Base-by-base conservation (phyloP, 1,140 invertebrate species). In the Neuroterus valhalla region DNA sequence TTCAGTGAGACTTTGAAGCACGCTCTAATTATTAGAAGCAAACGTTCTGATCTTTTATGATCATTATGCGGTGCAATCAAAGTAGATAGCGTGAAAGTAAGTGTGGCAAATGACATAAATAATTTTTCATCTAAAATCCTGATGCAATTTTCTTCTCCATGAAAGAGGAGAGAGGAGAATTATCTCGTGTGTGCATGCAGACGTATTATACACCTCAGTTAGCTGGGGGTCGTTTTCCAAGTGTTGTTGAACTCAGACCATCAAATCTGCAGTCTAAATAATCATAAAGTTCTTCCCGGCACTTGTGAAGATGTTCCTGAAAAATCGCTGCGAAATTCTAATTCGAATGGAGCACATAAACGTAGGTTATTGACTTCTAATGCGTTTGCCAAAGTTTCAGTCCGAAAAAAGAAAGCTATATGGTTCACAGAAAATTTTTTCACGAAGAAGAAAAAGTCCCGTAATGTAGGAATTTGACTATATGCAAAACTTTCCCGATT, bases 211-310 rank as follows among this genome's bases (percentile, higher is more conserved):
- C 55, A 62, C 55, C 55, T 62, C 55, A 62, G 55, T 62, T 62
- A 62, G 26, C 23, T 6, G 21, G 55, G 55, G 55, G 26, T 62
- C 55, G 55, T 31, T 62, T 62, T 62, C 14, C 55, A 62, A 62
- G 55, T 62, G 55, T 62, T 62, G 55, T 62, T 62, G 55, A 62
- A 62, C 55, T 62, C 55, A 62, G 31, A 62, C 31, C 55, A 26
- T 62, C 55, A 62, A 23, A 62, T 14, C 12, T 23, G 55, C 31
- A 23, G n/a, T 62, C 55, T 26, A 26, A 62, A 62, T 62, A 62
- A 23, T 14, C 31, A 62, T n/a, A 38, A 62, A 26, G 14, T 38
- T 62, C 14, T 3, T 3, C 31, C 15, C 21, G n/a, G 19, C 23
- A 21, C 23, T 62, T 38, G 12, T 62, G 3, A 15, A 15, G 26